Percentiles rank a stretch among this genome's conserved stretches.
Conservation (phyloP, 2,797 vertebrate genomes). For the Sarcoramphus papa region DNA sequence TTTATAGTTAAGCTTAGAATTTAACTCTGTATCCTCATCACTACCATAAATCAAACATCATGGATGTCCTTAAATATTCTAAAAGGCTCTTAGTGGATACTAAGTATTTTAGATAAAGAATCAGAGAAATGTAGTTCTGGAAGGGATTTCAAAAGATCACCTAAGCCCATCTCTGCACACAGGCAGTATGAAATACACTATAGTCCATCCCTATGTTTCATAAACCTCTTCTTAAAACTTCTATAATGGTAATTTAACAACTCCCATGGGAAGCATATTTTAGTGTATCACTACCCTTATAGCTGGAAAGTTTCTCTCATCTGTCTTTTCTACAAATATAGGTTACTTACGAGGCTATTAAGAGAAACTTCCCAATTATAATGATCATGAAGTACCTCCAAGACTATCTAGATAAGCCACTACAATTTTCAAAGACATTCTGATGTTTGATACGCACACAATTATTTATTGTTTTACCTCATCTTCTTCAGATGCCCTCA, state of each 20-base stretch:
- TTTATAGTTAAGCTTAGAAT: background rate
- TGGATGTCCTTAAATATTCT: constrained; percentile 25
- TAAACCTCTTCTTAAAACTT: constrained; percentile 46
- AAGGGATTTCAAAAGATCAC: constrained; percentile 38
- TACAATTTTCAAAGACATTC: constrained; percentile 46
- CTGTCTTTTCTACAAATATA: constrained; percentile 44
- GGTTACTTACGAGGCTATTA: background rate
- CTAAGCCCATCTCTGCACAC: background rate
- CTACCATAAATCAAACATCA: constrained; percentile 23
- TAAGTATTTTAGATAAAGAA: constrained; percentile 14
- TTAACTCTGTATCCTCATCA: background rate
- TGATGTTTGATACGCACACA: background rate
- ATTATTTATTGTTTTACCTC: background rate
- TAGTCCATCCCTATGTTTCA: constrained; percentile 47
- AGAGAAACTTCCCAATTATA: constrained; percentile 47
- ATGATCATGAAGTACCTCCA: constrained; percentile 39
- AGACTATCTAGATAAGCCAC: constrained; percentile 1
- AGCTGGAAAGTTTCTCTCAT: constrained; percentile 37
- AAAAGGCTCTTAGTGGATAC: constrained; percentile 11
- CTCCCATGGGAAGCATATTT: constrained; percentile 62
- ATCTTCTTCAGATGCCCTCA: background rate
- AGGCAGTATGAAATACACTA: constrained; percentile 34
- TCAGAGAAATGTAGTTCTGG: constrained; percentile 21
- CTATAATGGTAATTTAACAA: constrained; percentile 48
- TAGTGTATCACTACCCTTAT: constrained; percentile 26